A percentile compares a stretch with the other conserved stretches of the same genome.
phyloP scores from a whole-genome alignment of 2,113 vertebrate genomes.

The Danionella cerebrum region DNA sequence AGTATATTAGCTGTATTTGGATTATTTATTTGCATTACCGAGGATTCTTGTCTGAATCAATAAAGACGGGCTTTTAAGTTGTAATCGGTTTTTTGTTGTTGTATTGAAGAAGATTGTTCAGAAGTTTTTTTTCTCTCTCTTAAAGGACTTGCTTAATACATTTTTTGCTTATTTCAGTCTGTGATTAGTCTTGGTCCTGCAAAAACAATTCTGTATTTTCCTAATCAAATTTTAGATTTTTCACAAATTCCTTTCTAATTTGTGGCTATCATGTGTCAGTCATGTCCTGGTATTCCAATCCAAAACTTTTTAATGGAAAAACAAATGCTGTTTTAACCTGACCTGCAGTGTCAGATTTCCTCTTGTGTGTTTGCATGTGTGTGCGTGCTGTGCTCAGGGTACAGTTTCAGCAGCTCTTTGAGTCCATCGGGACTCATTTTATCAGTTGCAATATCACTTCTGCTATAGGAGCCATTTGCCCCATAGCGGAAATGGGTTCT shows the following conservation, averaged over 20 bases:
- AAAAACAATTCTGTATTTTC: not conserved
- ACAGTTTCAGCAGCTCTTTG: constrained; percentile 3
- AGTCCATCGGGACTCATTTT: not conserved
- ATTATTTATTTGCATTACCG: no score
- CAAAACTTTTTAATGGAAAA: not conserved
- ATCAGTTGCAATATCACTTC: not conserved
- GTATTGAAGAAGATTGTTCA: no score
- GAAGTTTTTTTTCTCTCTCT: no score
- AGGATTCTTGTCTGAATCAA: no score
- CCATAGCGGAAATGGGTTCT: constrained; percentile 2
- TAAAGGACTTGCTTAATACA: no score
- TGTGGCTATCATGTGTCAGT: not conserved
- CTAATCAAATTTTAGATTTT: not conserved
- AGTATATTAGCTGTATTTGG: no score
- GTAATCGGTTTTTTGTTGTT: no score
- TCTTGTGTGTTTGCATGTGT: not conserved
- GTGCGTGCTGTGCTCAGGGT: constrained; percentile 8
- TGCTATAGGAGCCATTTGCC: constrained; percentile 1
- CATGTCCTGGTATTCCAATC: not conserved
- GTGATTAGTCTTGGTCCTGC: not conserved
- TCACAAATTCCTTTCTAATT: not conserved
- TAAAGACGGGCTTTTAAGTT: no score
- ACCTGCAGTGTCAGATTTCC: not conserved
- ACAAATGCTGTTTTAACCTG: not conserved
- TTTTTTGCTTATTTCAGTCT: not conserved